Conservation (phyloP, 1,140 invertebrate species). For the Aethina tumida region DNA sequence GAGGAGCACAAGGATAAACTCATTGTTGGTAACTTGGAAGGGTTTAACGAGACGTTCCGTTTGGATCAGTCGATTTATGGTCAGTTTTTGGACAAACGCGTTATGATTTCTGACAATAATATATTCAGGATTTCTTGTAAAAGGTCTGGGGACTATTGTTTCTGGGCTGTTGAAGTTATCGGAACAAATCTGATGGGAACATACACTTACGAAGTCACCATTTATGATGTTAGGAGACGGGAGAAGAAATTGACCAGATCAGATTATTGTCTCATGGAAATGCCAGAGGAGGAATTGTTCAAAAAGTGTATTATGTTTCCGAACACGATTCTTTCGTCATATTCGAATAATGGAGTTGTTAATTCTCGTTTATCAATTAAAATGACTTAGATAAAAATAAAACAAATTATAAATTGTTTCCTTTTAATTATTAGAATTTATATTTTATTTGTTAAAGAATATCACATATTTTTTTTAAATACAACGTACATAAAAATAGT, state of each 20-base stretch:
- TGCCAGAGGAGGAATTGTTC: conserved; percentile 22
- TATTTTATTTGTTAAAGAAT: too few relatives aligned
- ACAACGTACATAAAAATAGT: too few relatives aligned
- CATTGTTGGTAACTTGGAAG: conserved; percentile 14
- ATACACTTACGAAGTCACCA: conserved; percentile 24
- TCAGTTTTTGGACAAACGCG: conserved; percentile 13
- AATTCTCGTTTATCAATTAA: conserved; percentile 22
- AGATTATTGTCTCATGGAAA: conserved; percentile 25
- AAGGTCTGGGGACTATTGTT: conserved; percentile 21
- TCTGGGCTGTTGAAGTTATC: conserved; percentile 26
- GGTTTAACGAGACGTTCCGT: conserved; percentile 17
- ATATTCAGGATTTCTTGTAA: conserved; percentile 22
- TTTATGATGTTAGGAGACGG: conserved; percentile 22
- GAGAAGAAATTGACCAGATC: conserved; percentile 22
- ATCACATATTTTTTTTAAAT: too few relatives aligned
- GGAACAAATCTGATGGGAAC: conserved; percentile 18
- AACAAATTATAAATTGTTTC: too few relatives aligned
- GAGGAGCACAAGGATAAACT: conserved; percentile 18
- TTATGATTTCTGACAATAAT: conserved; percentile 17
- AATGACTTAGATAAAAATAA: too few relatives aligned
- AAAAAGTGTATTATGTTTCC: conserved; percentile 25
- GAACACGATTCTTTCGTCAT: conserved; percentile 21
- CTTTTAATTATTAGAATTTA: too few relatives aligned
- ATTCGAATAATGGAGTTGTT: conserved; percentile 22
- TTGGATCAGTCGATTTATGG: conserved; percentile 15